Percentiles rank a stretch among this genome's conserved stretches.
Evolutionary conservation across 2,888 invertebrate genomes (phyloP).

Genomic region (Ferrisia virgata): DNA sequence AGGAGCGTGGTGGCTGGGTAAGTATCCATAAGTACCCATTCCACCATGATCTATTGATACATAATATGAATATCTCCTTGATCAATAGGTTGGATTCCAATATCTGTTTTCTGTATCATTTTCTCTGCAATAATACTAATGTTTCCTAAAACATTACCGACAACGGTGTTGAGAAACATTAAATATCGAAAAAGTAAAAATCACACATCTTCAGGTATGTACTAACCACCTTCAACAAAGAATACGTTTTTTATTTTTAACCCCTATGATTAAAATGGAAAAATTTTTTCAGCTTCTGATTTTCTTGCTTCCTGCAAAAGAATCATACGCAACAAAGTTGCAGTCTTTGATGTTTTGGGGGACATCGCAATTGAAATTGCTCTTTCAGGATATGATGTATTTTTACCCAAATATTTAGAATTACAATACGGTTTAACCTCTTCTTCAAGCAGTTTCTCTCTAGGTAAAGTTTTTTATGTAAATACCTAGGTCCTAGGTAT

Average conservation of each 20-base stretch:
- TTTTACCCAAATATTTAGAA: slow-evolving; percentile 59
- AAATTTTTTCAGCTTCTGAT: slow-evolving; percentile 50
- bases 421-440: slow-evolving; percentile 57
- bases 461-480: slow-evolving; percentile 55
- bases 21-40: too few species aligned
- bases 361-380: slow-evolving; percentile 55
- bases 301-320: slow-evolving; percentile 51
- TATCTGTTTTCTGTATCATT: slow-evolving; percentile 49
- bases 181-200: neutral
- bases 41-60: too few species aligned
- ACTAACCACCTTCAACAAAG: neutral
- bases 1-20: slow-evolving; percentile 59
- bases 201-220: neutral
- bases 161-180: slow-evolving; percentile 41
- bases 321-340: slow-evolving; percentile 54
- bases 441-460: slow-evolving; percentile 55
- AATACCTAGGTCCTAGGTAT: too few species aligned
- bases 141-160: slow-evolving; percentile 54
- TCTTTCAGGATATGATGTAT: slow-evolving; percentile 56
- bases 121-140: slow-evolving; percentile 53
- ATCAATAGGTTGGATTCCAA: slow-evolving; percentile 49
- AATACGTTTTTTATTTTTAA: too few species aligned
- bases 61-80: too few species aligned
- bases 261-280: too few species aligned
- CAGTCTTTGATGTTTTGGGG: slow-evolving; percentile 55